Conservation (phyloP, 2,113 vertebrate genomes). For the Catharus bicknelli region DNA sequence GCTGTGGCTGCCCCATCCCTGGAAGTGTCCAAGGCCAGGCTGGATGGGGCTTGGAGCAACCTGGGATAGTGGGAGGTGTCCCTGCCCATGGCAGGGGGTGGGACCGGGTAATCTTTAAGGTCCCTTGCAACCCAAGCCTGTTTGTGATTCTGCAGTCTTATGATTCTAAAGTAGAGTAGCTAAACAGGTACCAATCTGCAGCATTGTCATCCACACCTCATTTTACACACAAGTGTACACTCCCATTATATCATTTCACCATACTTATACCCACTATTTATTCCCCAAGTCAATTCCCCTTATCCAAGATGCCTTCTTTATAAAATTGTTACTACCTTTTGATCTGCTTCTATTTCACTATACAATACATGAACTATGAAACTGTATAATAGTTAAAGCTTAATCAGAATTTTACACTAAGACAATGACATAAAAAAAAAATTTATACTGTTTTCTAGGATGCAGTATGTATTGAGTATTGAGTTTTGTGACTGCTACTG, state of each 20-base stretch:
- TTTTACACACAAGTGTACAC: neutral
- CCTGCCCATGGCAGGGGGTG: neutral
- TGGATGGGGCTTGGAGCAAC: accelerated
- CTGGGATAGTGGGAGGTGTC: neutral
- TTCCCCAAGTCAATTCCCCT: neutral
- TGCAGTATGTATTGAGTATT: neutral
- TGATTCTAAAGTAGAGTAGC: neutral
- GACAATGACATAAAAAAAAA: neutral
- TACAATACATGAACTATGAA: neutral
- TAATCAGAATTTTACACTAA: neutral
- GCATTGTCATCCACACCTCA: neutral
- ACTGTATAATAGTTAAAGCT: neutral
- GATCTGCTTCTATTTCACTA: neutral
- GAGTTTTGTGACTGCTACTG: accelerated
- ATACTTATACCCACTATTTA: neutral
- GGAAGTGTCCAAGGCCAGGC: accelerated
- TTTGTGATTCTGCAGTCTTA: neutral
- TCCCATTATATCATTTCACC: neutral
- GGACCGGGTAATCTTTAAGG: neutral
- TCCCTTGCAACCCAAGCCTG: neutral
- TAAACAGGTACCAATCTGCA: neutral
- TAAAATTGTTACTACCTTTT: neutral
- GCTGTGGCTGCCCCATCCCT: neutral
- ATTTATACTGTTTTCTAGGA: neutral
- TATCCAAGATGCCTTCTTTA: neutral